A percentile compares a stretch with the other conserved stretches of the same genome.
phyloP scores from a whole-genome alignment of 2,888 invertebrate species.

The Pocota personata region DNA sequence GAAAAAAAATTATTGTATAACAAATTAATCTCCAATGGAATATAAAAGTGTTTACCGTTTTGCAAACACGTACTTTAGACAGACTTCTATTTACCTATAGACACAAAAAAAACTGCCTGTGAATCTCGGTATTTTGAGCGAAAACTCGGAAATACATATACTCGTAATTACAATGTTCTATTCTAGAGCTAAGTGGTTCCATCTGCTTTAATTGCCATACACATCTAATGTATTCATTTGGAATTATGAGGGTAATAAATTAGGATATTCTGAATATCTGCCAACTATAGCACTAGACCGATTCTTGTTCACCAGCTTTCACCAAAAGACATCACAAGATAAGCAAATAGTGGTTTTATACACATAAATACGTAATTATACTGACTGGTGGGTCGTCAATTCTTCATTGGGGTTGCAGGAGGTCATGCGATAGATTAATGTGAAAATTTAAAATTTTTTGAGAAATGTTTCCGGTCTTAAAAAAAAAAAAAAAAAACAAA shows the following conservation, averaged over 20 bases:
- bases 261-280: background rate
- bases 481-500: background rate
- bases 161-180: background rate
- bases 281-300: background rate
- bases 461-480: conserved; percentile 10
- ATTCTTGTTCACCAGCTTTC: background rate
- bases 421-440: conserved; percentile 10
- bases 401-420: background rate
- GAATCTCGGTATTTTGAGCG: background rate
- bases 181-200: background rate
- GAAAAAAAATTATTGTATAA: no score
- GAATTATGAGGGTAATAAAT: conserved; percentile 7
- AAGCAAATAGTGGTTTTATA: background rate
- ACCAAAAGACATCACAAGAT: background rate
- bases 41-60: no score
- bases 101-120: no score
- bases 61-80: no score
- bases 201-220: background rate
- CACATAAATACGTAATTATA: background rate
- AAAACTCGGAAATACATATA: background rate
- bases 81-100: no score
- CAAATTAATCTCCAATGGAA: no score
- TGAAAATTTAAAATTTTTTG: background rate
- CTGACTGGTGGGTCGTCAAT: background rate
- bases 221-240: conserved; percentile 2